These are phyloP conservation scores for Trachymyrmex septentrionalis DNA, from an alignment of 1,140 invertebrate species.

Conservation along the genomic window DNA sequence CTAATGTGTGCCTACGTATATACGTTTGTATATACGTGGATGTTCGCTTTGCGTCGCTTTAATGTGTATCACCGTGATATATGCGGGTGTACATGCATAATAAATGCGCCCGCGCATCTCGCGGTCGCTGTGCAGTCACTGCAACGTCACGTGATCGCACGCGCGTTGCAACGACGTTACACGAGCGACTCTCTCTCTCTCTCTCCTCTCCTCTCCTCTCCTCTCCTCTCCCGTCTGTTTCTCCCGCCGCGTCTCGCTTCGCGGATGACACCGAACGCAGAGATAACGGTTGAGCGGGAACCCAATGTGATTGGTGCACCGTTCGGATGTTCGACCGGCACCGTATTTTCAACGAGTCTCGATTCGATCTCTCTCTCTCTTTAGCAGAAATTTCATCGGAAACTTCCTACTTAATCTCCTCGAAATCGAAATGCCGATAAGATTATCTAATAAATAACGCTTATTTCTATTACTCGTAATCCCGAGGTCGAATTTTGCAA, in stretches of 20 bases:
- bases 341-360: neutral
- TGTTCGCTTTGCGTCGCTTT: conserved; percentile 23
- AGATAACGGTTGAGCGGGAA: conserved; percentile 51
- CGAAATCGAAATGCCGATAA: conserved; percentile 1
- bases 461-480: neutral
- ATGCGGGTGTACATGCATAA: conserved; percentile 63
- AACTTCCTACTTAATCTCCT: neutral
- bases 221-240: conserved; percentile 23
- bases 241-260: neutral
- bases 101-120: conserved; percentile 54
- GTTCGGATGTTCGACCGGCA: neutral
- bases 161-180: conserved; percentile 13
- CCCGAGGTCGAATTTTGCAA: neutral
- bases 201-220: conserved; percentile 26
- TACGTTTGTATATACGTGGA: neutral
- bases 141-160: conserved; percentile 57
- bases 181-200: conserved; percentile 1
- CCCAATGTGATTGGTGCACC: conserved; percentile 15
- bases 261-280: conserved; percentile 23
- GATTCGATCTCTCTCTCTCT: neutral
- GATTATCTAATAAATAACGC: neutral
- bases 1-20: neutral
- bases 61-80: conserved; percentile 64
- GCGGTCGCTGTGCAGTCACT: conserved; percentile 45
- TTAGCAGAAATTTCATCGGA: conserved; percentile 15